Conservation (phyloP, 1,140 invertebrate species). For the Drosophila orena region DNA sequence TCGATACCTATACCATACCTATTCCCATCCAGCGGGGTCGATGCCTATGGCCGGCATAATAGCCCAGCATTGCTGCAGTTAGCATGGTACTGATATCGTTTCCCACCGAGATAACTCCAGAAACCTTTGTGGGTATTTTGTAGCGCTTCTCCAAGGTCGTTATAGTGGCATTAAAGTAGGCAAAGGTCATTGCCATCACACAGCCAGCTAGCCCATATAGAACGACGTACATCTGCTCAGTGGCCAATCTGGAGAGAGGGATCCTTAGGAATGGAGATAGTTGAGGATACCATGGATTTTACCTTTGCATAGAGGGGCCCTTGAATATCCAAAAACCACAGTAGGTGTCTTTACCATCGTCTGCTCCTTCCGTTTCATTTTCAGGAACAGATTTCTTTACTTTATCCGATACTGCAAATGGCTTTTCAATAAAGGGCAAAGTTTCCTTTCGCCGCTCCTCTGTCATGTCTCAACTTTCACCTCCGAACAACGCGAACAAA, state of each 20-base stretch:
- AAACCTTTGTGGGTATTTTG: conserved; percentile 90
- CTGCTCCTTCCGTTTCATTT: background rate
- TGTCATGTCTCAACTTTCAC: conserved; percentile 2
- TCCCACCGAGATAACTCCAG: conserved; percentile 89
- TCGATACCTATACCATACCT: too few species aligned
- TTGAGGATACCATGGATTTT: background rate
- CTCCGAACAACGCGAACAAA: background rate
- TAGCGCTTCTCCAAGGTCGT: conserved; percentile 93
- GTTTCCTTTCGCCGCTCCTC: background rate
- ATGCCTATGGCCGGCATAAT: conserved; percentile 69
- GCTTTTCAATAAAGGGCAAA: conserved; percentile 11
- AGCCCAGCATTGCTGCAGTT: conserved; percentile 59
- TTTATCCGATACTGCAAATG: background rate
- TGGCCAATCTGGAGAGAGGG: conserved; percentile 86
- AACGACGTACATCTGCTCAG: conserved; percentile 90
- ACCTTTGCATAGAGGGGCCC: conserved; percentile 86
- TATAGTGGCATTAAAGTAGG: conserved; percentile 91
- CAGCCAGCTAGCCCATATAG: conserved; percentile 90
- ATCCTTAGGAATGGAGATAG: background rate
- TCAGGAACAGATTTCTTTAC: background rate
- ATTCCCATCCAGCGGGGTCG: conserved; percentile 77
- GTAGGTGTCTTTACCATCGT: conserved; percentile 86
- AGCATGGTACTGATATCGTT: conserved; percentile 86
- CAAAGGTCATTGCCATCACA: conserved; percentile 89
- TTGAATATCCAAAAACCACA: conserved; percentile 88